These are phyloP conservation scores for Apis florea DNA, from an alignment of 1,140 invertebrate species.

Conservation along the genomic window DNA sequence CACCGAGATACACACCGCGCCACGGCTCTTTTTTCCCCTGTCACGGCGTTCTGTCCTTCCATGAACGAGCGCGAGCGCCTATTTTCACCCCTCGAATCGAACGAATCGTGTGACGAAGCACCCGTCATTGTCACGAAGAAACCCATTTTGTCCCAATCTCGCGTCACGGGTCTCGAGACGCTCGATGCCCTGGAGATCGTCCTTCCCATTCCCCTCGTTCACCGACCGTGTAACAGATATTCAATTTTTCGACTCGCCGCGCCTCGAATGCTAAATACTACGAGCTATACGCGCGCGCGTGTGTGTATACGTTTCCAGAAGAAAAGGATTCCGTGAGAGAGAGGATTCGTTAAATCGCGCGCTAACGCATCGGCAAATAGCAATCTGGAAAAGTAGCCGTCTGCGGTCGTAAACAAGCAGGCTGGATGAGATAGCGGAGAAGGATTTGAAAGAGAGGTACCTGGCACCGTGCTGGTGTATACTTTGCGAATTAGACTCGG, in stretches of 20 bases:
- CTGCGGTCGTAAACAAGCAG: not conserved
- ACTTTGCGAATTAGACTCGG: conserved; percentile 22
- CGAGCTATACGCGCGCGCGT: no score
- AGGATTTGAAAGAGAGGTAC: conserved; percentile 1
- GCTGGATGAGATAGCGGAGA: not conserved
- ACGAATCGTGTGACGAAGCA: conserved; percentile 42
- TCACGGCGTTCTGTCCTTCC: conserved; percentile 3
- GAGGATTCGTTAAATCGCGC: conserved; percentile 45
- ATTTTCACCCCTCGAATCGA: conserved; percentile 51
- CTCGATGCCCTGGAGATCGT: not conserved
- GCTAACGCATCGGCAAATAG: conserved; percentile 54
- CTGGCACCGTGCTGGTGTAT: not conserved
- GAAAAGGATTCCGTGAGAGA: conserved; percentile 12
- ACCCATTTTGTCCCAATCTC: conserved; percentile 42
- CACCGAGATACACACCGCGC: not conserved
- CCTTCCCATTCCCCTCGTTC: not conserved
- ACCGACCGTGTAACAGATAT: not conserved
- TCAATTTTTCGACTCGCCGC: not conserved
- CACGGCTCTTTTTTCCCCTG: not conserved
- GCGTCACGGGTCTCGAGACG: not conserved
- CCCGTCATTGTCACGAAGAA: conserved; percentile 35
- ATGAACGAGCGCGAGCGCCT: conserved; percentile 1
- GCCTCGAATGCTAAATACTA: not conserved
- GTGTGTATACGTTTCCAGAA: not conserved
- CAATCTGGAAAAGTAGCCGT: conserved; percentile 53